A percentile compares a stretch with the other conserved stretches of the same genome.
These are phyloP conservation scores for Perdita meconis DNA, from an alignment of 2,888 invertebrate species.

Conservation along the genomic window DNA sequence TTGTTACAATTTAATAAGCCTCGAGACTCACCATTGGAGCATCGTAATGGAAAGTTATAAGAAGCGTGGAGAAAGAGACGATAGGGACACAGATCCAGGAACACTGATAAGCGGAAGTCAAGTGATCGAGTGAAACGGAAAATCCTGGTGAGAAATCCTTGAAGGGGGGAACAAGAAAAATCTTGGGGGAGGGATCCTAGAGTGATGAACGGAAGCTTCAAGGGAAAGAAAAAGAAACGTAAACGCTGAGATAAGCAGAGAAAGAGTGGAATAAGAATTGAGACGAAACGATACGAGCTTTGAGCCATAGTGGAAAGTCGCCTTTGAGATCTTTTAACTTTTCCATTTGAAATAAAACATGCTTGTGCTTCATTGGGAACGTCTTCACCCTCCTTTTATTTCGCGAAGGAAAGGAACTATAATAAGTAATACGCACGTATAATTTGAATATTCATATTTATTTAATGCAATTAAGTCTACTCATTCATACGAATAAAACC, in stretches of 20 bases:
- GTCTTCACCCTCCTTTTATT: too few species aligned
- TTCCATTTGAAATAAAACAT: conserved; percentile 73
- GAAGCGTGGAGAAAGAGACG: conserved; percentile 14
- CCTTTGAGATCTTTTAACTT: conserved; percentile 68
- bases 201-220: background rate
- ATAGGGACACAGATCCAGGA: conserved; percentile 1
- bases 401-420: too few species aligned
- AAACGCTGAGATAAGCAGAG: background rate
- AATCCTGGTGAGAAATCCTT: conserved; percentile 14
- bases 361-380: too few species aligned
- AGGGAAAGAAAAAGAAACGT: background rate
- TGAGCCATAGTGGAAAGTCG: conserved; percentile 28
- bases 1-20: conserved; percentile 79
- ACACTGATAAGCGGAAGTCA: background rate
- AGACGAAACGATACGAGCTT: background rate
- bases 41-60: conserved; percentile 66
- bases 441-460: too few species aligned
- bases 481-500: too few species aligned
- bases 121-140: conserved; percentile 4
- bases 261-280: background rate
- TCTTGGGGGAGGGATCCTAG: background rate
- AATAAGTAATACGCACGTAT: too few species aligned
- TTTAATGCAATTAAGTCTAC: too few species aligned
- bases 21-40: conserved; percentile 59
- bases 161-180: conserved; percentile 5